A percentile compares a stretch with the other conserved stretches of the same genome.
These are phyloP conservation scores for Holacanthus passer DNA, from an alignment of 2,113 vertebrate genomes.

Conservation along the genomic window DNA sequence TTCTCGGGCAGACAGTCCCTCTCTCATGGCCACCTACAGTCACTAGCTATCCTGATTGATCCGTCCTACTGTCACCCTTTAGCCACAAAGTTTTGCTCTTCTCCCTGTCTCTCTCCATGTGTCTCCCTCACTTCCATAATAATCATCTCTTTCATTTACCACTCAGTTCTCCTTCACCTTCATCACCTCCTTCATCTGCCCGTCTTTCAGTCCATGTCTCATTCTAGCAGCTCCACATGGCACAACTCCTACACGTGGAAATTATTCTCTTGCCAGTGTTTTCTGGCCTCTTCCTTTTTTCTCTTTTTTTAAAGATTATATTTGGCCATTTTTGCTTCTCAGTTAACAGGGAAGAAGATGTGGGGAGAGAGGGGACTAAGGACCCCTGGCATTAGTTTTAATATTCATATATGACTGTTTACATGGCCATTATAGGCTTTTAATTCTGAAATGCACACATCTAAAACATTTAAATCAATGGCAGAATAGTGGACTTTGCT, in stretches of 20 bases:
- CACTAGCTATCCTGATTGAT: not conserved
- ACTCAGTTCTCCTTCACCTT: not conserved
- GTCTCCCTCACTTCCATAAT: not conserved
- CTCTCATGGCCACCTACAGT: not conserved
- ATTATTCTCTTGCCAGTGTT: not conserved
- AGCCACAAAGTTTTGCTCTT: not conserved
- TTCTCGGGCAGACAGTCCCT: not conserved
- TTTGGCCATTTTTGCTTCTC: not conserved
- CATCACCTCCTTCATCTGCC: not conserved
- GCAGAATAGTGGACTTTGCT: not conserved
- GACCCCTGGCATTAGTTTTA: not conserved
- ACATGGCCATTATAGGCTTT: not conserved
- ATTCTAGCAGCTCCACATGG: not conserved
- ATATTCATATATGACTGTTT: not conserved
- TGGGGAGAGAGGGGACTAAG: not conserved
- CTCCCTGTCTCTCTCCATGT: not conserved
- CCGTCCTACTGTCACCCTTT: not conserved
- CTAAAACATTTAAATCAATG: not conserved
- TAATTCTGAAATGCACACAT: not conserved
- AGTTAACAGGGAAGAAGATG: not conserved
- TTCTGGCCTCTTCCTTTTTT: not conserved
- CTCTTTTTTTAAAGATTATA: not conserved
- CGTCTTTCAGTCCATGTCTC: not conserved
- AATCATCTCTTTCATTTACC: not conserved
- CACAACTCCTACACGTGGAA: not conserved